Conservation (phyloP, 2,888 invertebrate species). For the Lasioglossum marginatum region DNA sequence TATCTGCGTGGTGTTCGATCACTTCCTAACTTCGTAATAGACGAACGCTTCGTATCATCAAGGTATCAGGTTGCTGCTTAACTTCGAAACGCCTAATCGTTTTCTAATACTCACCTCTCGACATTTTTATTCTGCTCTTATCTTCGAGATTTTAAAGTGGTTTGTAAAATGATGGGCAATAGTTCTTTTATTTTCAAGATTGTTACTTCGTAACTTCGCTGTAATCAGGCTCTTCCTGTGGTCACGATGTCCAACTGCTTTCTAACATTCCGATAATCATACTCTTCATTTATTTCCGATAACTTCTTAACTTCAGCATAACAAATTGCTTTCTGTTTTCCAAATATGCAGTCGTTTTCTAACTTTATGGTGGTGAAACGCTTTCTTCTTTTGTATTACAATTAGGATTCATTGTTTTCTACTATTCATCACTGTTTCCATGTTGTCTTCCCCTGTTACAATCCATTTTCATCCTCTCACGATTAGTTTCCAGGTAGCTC, state of each 20-base stretch:
- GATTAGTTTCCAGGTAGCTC: not conserved
- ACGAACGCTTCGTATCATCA: not conserved
- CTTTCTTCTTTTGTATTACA: not conserved
- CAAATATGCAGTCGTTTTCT: not conserved
- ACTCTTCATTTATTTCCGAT: not conserved
- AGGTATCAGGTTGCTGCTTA: not conserved
- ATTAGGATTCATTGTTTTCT: not conserved
- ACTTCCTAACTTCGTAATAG: not conserved
- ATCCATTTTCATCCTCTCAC: not conserved
- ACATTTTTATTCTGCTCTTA: not conserved
- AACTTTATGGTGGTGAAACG: not conserved
- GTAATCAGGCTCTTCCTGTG: not conserved
- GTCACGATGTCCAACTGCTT: not conserved
- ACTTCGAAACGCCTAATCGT: not conserved
- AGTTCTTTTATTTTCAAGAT: not conserved
- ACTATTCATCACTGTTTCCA: not conserved
- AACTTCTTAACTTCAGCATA: not conserved
- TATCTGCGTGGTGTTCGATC: not conserved
- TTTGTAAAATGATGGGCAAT: not conserved
- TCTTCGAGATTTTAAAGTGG: not conserved
- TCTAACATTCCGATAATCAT: not conserved
- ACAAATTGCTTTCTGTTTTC: not conserved
- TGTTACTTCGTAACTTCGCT: not conserved
- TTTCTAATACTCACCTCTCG: not conserved
- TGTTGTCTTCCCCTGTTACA: not conserved